A percentile compares a stretch with the other conserved stretches of the same genome.
Conservation (phyloP, 2,888 invertebrate genomes). For the Plagiodera versicolora region DNA sequence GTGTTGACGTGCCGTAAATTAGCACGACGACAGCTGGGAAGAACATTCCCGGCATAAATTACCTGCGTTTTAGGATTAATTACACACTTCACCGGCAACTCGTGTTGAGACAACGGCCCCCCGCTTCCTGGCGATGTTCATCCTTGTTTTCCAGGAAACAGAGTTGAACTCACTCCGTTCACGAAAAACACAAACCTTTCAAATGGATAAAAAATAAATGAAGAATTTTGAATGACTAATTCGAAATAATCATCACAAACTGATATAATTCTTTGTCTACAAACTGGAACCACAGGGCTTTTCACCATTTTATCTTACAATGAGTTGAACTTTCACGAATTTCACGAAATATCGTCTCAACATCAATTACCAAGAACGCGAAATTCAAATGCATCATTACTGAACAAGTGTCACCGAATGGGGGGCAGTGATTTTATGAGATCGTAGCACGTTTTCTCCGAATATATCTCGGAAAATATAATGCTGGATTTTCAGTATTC, state of each 20-base stretch:
- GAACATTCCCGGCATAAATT: conserved; percentile 58
- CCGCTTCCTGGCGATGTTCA: conserved; percentile 13
- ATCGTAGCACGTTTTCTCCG: neutral
- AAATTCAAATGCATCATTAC: neutral
- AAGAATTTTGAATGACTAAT: too few relatives aligned
- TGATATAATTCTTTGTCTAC: too few relatives aligned
- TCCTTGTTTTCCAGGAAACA: conserved; percentile 16
- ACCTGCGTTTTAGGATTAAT: conserved; percentile 58
- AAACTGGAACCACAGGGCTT: too few relatives aligned
- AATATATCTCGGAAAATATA: neutral
- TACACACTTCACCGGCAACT: conserved; percentile 56
- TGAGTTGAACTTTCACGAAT: too few relatives aligned
- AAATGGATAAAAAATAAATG: too few relatives aligned
- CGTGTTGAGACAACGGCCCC: conserved; percentile 36
- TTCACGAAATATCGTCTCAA: too few relatives aligned
- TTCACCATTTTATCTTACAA: too few relatives aligned
- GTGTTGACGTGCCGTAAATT: conserved; percentile 56
- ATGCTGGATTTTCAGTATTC: neutral
- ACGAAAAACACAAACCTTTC: too few relatives aligned
- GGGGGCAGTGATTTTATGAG: neutral
- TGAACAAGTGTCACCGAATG: neutral
- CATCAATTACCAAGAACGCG: too few relatives aligned
- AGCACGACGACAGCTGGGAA: conserved; percentile 54
- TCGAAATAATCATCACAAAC: too few relatives aligned
- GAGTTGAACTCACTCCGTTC: neutral